Conservation (phyloP, 2,888 invertebrate species). For the Platycheirus rosarum region DNA sequence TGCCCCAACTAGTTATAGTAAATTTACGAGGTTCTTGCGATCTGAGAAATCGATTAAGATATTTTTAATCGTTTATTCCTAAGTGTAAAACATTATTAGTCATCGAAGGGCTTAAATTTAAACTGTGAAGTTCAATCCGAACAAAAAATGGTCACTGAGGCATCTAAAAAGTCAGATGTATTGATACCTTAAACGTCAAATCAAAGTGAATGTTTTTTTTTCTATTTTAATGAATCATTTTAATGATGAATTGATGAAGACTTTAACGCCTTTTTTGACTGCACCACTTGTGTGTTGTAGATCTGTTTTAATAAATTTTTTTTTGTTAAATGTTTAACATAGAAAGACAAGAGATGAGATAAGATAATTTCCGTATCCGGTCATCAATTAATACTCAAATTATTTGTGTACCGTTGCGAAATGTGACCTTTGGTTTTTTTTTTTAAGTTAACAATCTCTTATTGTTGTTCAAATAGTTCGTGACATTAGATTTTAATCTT, state of each 20-base stretch:
- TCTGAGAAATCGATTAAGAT: conserved; percentile 12
- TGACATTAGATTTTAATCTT: conserved; percentile 36
- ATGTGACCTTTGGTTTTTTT: conserved; percentile 33
- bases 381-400: conserved; percentile 31
- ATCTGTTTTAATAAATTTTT: conserved; percentile 4
- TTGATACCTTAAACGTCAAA: not conserved
- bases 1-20: not conserved
- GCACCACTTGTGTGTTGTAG: conserved; percentile 3
- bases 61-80: conserved; percentile 13
- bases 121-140: conserved; percentile 18
- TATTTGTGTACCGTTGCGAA: conserved; percentile 24
- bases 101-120: conserved; percentile 12
- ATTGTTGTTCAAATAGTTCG: conserved; percentile 24
- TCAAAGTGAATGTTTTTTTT: conserved; percentile 18
- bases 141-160: not conserved
- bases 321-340: too few species aligned
- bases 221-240: conserved; percentile 28
- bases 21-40: conserved; percentile 13
- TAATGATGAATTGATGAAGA: conserved; percentile 30
- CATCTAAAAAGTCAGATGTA: conserved; percentile 4
- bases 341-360: conserved; percentile 8
- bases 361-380: conserved; percentile 47
- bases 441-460: conserved; percentile 12
- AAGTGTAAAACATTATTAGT: conserved; percentile 7
- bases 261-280: conserved; percentile 34